These are phyloP conservation scores for Caenorhabditis panamensis DNA, from an alignment of 2,888 invertebrate genomes.

Conservation along the genomic window DNA sequence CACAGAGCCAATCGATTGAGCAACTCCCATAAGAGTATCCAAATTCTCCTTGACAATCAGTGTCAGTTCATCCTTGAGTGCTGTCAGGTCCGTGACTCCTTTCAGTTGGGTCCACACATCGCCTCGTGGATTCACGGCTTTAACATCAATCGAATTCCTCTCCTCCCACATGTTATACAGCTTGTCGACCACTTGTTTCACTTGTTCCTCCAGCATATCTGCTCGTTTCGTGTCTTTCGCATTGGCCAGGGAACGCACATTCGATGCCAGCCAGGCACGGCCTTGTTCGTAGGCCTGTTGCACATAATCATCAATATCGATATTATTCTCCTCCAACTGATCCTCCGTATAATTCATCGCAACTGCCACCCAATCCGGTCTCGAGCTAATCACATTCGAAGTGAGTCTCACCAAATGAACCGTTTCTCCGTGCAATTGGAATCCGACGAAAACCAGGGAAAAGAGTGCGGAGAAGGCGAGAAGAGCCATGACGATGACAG, in stretches of 20 bases:
- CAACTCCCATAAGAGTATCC: conserved; percentile 80
- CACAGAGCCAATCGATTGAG: conserved; percentile 77
- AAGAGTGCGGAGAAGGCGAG: conserved; percentile 75
- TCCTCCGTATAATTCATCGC: conserved; percentile 80
- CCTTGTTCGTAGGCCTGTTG: conserved; percentile 81
- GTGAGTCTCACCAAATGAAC: conserved; percentile 75
- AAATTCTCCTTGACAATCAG: conserved; percentile 80
- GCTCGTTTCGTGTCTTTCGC: conserved; percentile 77
- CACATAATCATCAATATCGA: conserved; percentile 79
- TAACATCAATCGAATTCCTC: conserved; percentile 47
- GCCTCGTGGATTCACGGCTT: conserved; percentile 50
- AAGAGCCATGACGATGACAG: conserved; percentile 78
- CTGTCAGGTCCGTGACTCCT: conserved; percentile 75
- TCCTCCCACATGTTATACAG: conserved; percentile 80
- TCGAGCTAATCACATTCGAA: conserved; percentile 74
- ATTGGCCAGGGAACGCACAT: conserved; percentile 78
- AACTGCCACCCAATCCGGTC: conserved; percentile 78
- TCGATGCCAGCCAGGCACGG: conserved; percentile 78
- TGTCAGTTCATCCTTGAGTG: conserved; percentile 78
- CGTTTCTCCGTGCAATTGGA: conserved; percentile 78
- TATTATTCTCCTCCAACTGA: conserved; percentile 77
- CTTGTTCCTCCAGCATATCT: conserved; percentile 80
- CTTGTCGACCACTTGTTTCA: conserved; percentile 80
- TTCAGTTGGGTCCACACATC: conserved; percentile 76
- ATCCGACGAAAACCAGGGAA: conserved; percentile 74